Evolutionary conservation across 1,140 invertebrate genomes (phyloP), one percentile per base, ranked within the genome.

Genomic region (Drosophila asahinai): DNA sequence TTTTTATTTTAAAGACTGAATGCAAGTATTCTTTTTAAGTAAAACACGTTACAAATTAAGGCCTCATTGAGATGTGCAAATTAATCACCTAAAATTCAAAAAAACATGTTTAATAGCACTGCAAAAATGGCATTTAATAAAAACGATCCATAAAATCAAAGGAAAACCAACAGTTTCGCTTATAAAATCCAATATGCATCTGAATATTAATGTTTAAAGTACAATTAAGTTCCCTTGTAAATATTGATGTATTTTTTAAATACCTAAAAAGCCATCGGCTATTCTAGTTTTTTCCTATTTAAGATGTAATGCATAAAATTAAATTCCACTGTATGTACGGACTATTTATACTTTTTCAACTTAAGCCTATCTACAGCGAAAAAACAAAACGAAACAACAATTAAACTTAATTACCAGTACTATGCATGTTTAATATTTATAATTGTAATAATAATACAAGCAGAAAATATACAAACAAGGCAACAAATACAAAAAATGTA

Each of bases 391-490:
- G 77, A 84, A 78, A 70, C 36, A 55, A 49, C 72, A 77, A 87
- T 83, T 87, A 67, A 77, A 79, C 60, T 72, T 84, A 90, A 84
- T 84, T 84, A 83, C 77, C 71, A 74, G 48, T 83, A 81, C 73
- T 81, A 78, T 89, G 84, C 80, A 87, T 87, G 86, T 90, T 89
- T 90, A 84, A 89, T 89, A 90, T 81, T 84, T 90, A 84, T 90
- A 89, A 79, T 79, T 83, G 81, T 89, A 89, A 81, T 87, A 81
- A 81, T 66, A 77, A 73, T 52, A 58, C 64, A 54, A 84, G 57
- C 62, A 42, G 14, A 42, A 40, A 42, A 42, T 57, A 57, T 57
- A 57, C 70, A 75, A 75, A 79, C 59, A 71, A 38, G 30, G 22
- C 52, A 57, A 57, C 40, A 54, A 36, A 36, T 30, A 36, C 36